Conservation (phyloP, 2,888 invertebrate genomes). For the Leptopterna dolabrata region DNA sequence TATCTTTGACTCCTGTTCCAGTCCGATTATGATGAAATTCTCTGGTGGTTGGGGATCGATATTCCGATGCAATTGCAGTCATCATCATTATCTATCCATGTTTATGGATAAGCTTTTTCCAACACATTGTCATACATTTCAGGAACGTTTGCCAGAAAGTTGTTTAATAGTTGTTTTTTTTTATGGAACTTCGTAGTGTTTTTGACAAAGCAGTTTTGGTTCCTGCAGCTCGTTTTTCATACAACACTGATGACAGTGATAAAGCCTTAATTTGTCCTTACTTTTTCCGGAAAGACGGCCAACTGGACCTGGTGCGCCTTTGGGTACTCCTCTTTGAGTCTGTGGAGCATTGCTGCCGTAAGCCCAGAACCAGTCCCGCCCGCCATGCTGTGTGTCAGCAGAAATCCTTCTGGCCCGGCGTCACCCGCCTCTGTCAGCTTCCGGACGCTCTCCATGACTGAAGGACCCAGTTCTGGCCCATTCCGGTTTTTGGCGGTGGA, state of each 20-base stretch:
- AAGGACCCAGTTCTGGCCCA: background rate
- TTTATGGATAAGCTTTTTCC: too few relatives aligned
- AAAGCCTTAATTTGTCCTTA: background rate
- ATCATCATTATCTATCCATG: too few relatives aligned
- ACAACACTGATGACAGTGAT: background rate
- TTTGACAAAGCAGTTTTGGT: too few relatives aligned
- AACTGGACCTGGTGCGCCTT: constrained; percentile 4
- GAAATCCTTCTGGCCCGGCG: background rate
- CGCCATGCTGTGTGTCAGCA: background rate
- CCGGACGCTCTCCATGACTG: background rate
- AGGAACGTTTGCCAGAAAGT: too few relatives aligned
- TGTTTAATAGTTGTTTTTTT: too few relatives aligned
- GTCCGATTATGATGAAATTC: too few relatives aligned
- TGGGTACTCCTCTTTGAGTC: background rate
- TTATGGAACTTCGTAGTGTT: too few relatives aligned
- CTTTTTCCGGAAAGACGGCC: background rate
- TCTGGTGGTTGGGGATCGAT: too few relatives aligned
- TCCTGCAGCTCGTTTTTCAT: too few relatives aligned
- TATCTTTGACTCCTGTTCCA: too few relatives aligned
- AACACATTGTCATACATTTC: background rate
- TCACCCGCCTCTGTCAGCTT: background rate
- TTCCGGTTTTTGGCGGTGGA: background rate
- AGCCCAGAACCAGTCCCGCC: constrained; percentile 7
- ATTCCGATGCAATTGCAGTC: too few relatives aligned
- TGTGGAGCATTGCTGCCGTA: background rate